phyloP scores from a whole-genome alignment of 2,797 vertebrate genomes.

The Avahi laniger region DNA sequence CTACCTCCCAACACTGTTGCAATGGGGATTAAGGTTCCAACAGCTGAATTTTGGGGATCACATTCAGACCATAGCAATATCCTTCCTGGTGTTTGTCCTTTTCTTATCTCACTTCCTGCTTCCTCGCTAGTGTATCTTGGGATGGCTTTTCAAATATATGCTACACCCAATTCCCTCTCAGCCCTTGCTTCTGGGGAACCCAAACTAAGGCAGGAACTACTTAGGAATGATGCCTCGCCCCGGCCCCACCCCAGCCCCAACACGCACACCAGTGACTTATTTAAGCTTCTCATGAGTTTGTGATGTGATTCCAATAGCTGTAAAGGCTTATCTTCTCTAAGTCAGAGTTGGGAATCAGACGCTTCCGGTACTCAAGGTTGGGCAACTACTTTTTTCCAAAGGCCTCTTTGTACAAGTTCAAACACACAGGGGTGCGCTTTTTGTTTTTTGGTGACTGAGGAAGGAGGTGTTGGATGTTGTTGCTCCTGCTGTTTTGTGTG shows the following conservation, averaged over 20 bases:
- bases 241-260: neutral
- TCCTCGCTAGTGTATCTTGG: neutral
- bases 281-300: neutral
- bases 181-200: neutral
- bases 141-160: neutral
- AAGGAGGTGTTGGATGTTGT: neutral
- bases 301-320: neutral
- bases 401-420: neutral
- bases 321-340: neutral
- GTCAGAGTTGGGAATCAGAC: neutral
- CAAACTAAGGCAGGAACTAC: neutral
- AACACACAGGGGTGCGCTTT: neutral
- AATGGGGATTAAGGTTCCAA: neutral
- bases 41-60: neutral
- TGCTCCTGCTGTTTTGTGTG: neutral
- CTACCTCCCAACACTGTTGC: neutral
- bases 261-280: neutral
- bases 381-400: neutral
- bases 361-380: neutral
- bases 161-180: neutral
- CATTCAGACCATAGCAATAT: neutral
- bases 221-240: neutral
- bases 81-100: neutral
- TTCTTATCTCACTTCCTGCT: neutral
- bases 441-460: neutral